Evolutionary conservation across 2,888 invertebrate genomes (phyloP).

Genomic region (Griposia aprilina): DNA sequence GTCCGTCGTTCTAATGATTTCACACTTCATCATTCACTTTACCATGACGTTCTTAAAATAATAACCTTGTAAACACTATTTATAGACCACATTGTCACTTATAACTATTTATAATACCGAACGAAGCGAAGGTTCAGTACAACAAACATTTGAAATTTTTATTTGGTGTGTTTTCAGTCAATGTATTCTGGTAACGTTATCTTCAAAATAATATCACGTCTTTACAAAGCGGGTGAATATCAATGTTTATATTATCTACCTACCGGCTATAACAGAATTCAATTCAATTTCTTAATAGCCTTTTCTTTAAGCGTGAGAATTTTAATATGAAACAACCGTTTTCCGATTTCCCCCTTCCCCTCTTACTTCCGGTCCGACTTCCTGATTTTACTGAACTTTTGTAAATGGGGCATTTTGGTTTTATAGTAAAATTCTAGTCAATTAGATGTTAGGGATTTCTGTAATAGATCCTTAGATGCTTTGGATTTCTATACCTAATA

Average conservation of each 20-base stretch:
- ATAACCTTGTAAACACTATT: conserved; percentile 47
- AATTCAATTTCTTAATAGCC: conserved; percentile 27
- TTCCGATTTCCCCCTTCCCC: conserved; percentile 33
- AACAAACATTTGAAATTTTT: conserved; percentile 50
- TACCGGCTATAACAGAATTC: conserved; percentile 6
- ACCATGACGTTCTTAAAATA: conserved; percentile 40
- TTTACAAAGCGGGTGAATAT: conserved; percentile 24
- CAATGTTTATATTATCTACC: conserved; percentile 13
- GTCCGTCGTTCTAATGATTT: conserved; percentile 56
- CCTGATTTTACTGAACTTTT: conserved; percentile 47
- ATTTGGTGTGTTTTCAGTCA: conserved; percentile 43
- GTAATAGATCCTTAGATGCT: not conserved
- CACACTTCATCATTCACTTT: conserved; percentile 60
- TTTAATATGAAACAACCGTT: conserved; percentile 37
- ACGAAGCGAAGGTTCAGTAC: conserved; percentile 31
- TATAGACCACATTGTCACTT: conserved; percentile 41
- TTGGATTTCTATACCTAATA: not conserved
- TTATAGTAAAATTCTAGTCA: conserved; percentile 11
- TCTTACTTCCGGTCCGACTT: conserved; percentile 56
- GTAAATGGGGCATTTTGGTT: conserved; percentile 27
- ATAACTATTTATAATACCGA: conserved; percentile 40
- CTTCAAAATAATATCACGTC: conserved; percentile 51
- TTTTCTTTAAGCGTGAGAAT: conserved; percentile 34
- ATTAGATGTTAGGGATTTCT: conserved; percentile 3
- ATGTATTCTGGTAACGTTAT: conserved; percentile 54